A percentile compares a stretch with the other conserved stretches of the same genome.
phyloP scores from a whole-genome alignment of 1,140 invertebrate species.

The Drosophila suzukii region DNA sequence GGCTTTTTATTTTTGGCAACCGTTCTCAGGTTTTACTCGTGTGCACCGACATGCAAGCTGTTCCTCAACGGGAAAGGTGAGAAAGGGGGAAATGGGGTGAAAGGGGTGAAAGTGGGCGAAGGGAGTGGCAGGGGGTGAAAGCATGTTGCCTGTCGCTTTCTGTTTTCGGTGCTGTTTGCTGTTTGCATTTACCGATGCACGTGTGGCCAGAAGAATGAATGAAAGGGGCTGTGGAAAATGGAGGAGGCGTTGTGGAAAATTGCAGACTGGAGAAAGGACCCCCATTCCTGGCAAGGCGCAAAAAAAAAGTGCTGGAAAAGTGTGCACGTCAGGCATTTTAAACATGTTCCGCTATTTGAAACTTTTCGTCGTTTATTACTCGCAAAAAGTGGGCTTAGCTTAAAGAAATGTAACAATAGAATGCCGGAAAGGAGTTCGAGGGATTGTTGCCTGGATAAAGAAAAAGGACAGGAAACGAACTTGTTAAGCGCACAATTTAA shows the following conservation, averaged over 20 bases:
- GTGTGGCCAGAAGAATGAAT: slow-evolving; percentile 30
- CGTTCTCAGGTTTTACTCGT: slow-evolving; percentile 40
- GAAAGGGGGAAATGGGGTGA: not conserved
- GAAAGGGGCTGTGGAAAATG: slow-evolving; percentile 5
- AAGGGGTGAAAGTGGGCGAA: slow-evolving; percentile 1
- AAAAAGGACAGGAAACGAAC: slow-evolving; percentile 27
- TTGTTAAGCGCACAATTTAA: slow-evolving; percentile 50
- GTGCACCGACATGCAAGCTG: slow-evolving; percentile 63
- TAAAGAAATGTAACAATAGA: slow-evolving; percentile 14
- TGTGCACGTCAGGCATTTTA: slow-evolving; percentile 66
- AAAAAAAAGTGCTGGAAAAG: slow-evolving; percentile 15
- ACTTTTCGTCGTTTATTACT: slow-evolving; percentile 68
- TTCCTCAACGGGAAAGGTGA: slow-evolving; percentile 3
- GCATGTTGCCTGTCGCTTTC: slow-evolving; percentile 60
- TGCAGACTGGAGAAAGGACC: not conserved
- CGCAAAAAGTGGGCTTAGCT: slow-evolving; percentile 16
- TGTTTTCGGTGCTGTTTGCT: slow-evolving; percentile 36
- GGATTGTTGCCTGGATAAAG: not conserved
- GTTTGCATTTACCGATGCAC: slow-evolving; percentile 48
- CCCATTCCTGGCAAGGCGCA: not conserved
- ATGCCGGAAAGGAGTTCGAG: not conserved
- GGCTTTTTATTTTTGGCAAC: slow-evolving; percentile 62
- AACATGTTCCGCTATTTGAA: slow-evolving; percentile 65
- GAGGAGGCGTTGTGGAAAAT: not conserved
- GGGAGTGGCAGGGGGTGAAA: slow-evolving; percentile 1